These are phyloP conservation scores for Antennarius maculatus DNA, from an alignment of 2,797 vertebrate genomes.

Conservation along the genomic window DNA sequence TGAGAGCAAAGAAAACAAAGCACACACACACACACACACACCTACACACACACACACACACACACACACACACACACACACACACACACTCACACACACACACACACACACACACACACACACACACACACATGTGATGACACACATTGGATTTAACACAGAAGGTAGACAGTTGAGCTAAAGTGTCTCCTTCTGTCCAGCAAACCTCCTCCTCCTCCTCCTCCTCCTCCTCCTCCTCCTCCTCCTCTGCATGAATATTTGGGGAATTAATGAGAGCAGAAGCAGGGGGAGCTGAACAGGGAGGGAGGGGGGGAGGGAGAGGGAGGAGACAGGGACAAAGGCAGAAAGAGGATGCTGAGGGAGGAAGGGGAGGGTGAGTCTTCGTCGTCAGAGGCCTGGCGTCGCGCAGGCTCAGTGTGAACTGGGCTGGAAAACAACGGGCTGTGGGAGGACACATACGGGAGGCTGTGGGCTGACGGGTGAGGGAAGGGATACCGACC, in stretches of 20 bases:
- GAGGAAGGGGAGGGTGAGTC: conserved; percentile 33
- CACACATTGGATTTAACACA: neutral
- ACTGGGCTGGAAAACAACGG: conserved; percentile 76
- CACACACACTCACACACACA: too few species aligned
- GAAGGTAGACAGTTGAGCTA: conserved; percentile 12
- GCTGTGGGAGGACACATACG: conserved; percentile 68
- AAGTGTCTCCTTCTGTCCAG: conserved; percentile 36
- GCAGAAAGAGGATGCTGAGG: conserved; percentile 35
- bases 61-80: too few species aligned
- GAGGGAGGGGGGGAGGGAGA: conserved; percentile 17
- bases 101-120: too few species aligned
- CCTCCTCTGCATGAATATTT: conserved; percentile 71
- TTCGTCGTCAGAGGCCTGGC: conserved; percentile 72
- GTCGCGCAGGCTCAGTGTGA: conserved; percentile 76
- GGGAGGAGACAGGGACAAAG: conserved; percentile 54
- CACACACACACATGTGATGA: too few species aligned
- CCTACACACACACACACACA: too few species aligned
- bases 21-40: too few species aligned
- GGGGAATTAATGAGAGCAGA: conserved; percentile 44
- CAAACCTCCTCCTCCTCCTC: conserved; percentile 3
- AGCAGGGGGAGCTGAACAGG: neutral
- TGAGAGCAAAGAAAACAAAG: too few species aligned
- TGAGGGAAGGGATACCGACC: conserved; percentile 56
- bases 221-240: too few species aligned
- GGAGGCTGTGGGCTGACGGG: conserved; percentile 59